These are phyloP conservation scores for Panagrolaimus sp. DNA, from an alignment of 1,140 invertebrate species.

Conservation along the genomic window DNA sequence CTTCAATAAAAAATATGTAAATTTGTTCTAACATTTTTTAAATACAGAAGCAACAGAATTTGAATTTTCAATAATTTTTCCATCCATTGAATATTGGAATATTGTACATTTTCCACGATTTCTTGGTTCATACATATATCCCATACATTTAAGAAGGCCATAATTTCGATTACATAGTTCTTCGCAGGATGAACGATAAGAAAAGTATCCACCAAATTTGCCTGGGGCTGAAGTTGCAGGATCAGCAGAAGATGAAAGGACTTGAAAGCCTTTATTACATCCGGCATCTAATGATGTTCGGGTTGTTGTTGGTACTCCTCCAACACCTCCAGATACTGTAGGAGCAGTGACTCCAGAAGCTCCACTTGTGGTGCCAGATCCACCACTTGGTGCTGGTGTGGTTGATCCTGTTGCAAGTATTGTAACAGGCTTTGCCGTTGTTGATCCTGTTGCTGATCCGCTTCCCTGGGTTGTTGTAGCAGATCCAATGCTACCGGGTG, in stretches of 20 bases:
- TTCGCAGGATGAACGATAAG: neutral
- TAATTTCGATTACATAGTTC: slow-evolving; percentile 3
- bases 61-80: no score
- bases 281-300: neutral
- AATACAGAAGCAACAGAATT: no score
- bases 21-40: no score
- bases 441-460: no score
- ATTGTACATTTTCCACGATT: slow-evolving; percentile 16
- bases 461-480: no score
- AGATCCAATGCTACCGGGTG: no score
- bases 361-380: no score
- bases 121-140: slow-evolving; percentile 15
- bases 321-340: neutral
- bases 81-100: neutral
- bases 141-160: slow-evolving; percentile 13
- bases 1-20: no score
- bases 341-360: neutral
- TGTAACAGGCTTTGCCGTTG: no score
- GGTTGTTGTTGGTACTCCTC: neutral
- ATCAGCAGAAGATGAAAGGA: neutral
- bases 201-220: slow-evolving; percentile 18
- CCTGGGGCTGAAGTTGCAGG: neutral
- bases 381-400: no score
- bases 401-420: no score
- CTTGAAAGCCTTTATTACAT: neutral